These are phyloP conservation scores for Cydia pomonella DNA, from an alignment of 1,140 invertebrate species.

Conservation along the genomic window DNA sequence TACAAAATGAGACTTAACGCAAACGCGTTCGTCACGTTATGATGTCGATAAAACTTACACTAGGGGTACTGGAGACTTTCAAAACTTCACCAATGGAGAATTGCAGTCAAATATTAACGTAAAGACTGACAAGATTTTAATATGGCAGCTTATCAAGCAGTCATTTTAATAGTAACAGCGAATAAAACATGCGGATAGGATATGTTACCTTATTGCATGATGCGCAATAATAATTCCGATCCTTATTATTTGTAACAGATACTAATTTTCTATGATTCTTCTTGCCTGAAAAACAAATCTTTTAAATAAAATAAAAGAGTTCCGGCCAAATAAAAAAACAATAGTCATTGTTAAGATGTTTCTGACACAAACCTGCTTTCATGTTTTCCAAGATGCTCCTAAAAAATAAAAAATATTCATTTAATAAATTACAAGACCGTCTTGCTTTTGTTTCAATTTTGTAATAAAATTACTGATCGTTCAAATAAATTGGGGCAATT, in stretches of 20 bases:
- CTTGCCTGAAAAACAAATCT: not conserved
- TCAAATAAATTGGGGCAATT: no score
- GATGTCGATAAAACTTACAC: no score
- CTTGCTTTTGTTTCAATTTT: not conserved
- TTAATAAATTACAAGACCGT: not conserved
- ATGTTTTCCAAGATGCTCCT: not conserved
- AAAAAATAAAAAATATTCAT: not conserved
- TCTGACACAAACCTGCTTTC: not conserved
- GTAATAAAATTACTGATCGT: no score
- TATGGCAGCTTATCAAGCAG: no score
- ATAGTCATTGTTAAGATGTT: not conserved
- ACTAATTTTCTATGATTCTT: not conserved
- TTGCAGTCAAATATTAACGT: no score
- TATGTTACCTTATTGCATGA: constrained; percentile 11
- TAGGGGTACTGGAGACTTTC: no score
- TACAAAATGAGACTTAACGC: no score
- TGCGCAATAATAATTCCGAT: not conserved
- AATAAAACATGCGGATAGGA: not conserved
- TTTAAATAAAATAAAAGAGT: not conserved
- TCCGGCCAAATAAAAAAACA: not conserved
- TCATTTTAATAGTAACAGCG: no score
- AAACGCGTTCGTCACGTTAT: no score
- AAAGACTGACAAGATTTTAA: no score
- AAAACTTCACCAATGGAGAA: no score
- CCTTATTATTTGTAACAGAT: not conserved